Conservation (phyloP, 2,888 invertebrate genomes). For the Drosophila mulleri region DNA sequence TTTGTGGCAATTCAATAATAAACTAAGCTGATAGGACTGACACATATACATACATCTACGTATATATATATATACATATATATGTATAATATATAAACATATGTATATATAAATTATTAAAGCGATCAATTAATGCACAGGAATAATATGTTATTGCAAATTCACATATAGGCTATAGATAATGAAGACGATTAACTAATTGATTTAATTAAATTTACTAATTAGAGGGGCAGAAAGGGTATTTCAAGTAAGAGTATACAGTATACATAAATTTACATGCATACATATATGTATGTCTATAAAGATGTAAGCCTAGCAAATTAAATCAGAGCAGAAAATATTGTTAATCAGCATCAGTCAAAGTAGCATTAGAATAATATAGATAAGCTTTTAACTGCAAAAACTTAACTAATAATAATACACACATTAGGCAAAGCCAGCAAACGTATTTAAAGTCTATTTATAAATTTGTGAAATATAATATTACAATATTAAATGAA, state of each 20-base stretch:
- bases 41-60: not conserved
- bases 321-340: not conserved
- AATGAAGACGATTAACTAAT: not conserved
- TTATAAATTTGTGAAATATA: too few species aligned
- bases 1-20: not conserved
- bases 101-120: not conserved
- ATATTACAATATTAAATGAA: too few species aligned
- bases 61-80: not conserved
- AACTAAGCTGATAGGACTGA: constrained; percentile 6
- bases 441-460: too few species aligned
- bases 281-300: too few species aligned
- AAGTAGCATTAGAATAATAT: not conserved
- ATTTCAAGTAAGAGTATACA: not conserved
- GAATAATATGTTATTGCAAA: not conserved
- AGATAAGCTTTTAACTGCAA: not conserved
- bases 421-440: too few species aligned
- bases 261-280: not conserved
- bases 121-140: not conserved
- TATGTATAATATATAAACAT: not conserved
- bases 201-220: not conserved
- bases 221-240: not conserved
- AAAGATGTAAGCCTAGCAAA: not conserved
- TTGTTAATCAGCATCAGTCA: not conserved
- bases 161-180: not conserved
- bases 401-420: not conserved